These are phyloP conservation scores for Tinea semifulvella DNA, from an alignment of 2,888 invertebrate species.

Conservation along the genomic window DNA sequence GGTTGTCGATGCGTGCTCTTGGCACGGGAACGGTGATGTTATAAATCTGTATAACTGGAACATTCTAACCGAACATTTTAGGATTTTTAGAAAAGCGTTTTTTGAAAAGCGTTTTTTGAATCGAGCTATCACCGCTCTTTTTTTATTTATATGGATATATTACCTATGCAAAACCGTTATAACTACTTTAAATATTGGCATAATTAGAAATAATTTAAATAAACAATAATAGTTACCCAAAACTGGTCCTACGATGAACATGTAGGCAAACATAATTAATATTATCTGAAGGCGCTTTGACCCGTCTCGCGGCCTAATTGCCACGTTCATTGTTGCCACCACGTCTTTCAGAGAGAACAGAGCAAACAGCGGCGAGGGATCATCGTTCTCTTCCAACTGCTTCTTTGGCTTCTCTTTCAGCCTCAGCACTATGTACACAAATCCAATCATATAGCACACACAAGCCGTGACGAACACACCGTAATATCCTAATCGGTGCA, in stretches of 20 bases:
- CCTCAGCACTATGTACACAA: constrained; percentile 50
- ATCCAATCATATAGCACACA: constrained; percentile 50
- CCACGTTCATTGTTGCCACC: constrained; percentile 56
- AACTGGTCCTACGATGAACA: constrained; percentile 62
- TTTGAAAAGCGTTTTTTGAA: too few species aligned
- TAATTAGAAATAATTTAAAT: too few species aligned
- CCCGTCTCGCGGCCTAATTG: constrained; percentile 42
- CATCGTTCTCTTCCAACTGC: constrained; percentile 37
- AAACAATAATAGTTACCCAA: constrained; percentile 40
- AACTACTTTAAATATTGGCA: too few species aligned
- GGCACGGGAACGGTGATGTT: too few species aligned
- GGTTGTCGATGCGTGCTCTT: too few species aligned
- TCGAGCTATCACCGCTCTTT: too few species aligned
- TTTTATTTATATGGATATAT: too few species aligned
- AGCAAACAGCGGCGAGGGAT: constrained; percentile 33
- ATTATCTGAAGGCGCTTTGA: constrained; percentile 48
- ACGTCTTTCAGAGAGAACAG: constrained; percentile 48
- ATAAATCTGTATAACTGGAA: too few species aligned
- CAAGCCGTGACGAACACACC: constrained; percentile 54
- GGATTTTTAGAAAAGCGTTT: too few species aligned
- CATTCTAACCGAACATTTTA: too few species aligned
- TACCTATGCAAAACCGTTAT: too few species aligned
- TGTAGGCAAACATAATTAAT: constrained; percentile 51
- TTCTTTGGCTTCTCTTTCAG: constrained; percentile 42
- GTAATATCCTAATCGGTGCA: constrained; percentile 53